Conservation (phyloP, 2,888 invertebrate species). For the Eristalis tenax region DNA sequence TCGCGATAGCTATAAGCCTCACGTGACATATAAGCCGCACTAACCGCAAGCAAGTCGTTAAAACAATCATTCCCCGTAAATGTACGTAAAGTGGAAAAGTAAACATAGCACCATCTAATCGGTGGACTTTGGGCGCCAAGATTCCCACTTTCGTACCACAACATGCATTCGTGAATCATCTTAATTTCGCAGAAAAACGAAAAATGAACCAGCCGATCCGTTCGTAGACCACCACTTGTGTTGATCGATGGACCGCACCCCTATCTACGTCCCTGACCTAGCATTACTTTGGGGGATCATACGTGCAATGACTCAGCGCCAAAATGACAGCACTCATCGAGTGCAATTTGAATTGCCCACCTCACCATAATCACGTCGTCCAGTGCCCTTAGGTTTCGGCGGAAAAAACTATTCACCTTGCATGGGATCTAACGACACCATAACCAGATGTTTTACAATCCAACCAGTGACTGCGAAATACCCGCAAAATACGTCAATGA, state of each 20-base stretch:
- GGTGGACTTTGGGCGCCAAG: constrained; percentile 1
- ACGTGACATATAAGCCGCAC: background rate
- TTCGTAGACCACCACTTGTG: background rate
- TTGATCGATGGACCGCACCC: background rate
- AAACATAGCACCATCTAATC: background rate
- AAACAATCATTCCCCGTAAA: background rate
- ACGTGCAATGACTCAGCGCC: background rate
- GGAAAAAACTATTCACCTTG: background rate
- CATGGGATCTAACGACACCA: background rate
- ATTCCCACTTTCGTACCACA: background rate
- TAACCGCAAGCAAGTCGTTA: background rate
- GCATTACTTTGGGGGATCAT: background rate
- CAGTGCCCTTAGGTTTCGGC: constrained; percentile 14
- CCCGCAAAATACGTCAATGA: constrained; percentile 4
- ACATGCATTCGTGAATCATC: constrained; percentile 6
- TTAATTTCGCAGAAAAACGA: background rate
- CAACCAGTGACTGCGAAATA: background rate
- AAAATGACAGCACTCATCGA: background rate
- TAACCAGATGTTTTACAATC: background rate
- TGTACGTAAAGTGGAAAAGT: background rate
- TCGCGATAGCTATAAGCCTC: background rate
- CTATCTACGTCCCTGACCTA: constrained; percentile 5
- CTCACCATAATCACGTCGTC: constrained; percentile 52
- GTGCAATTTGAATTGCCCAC: background rate
- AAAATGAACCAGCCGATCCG: background rate